A percentile compares a stretch with the other conserved stretches of the same genome.
Evolutionary conservation across 2,797 vertebrate species (phyloP).

Genomic region (Notamacropus eugenii): DNA sequence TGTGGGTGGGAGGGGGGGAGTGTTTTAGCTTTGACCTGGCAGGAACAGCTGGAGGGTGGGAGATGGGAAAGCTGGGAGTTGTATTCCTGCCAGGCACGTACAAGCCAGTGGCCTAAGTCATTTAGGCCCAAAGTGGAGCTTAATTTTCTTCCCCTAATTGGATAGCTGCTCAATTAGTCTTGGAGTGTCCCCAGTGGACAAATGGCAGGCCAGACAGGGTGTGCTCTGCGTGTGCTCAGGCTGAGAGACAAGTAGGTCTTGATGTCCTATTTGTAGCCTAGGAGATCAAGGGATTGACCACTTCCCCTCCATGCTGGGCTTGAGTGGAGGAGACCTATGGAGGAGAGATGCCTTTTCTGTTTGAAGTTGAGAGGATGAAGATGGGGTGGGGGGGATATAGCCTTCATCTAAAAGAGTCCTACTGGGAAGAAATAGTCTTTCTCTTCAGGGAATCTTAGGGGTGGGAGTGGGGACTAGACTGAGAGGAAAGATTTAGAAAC

Average conservation of each 20-base stretch:
- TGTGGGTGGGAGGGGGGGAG: not conserved
- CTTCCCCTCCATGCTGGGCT: not conserved
- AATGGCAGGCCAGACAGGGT: not conserved
- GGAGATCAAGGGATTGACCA: not conserved
- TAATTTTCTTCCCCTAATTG: slow-evolving; percentile 39
- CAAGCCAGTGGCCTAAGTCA: not conserved
- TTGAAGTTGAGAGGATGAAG: not conserved
- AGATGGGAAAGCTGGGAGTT: not conserved
- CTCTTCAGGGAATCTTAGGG: not conserved
- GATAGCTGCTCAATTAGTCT: slow-evolving; percentile 54
- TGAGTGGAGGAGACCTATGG: not conserved
- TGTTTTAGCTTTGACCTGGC: not conserved
- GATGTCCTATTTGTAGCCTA: not conserved
- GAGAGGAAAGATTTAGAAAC: not conserved
- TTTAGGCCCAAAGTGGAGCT: not conserved
- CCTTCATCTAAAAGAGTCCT: not conserved
- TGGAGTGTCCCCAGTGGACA: slow-evolving; percentile 20
- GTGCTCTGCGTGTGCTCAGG: not conserved
- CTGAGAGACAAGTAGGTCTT: not conserved
- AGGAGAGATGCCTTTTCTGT: not conserved
- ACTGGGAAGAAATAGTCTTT: not conserved
- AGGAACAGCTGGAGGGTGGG: not conserved
- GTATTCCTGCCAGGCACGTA: not conserved
- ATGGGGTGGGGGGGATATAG: not conserved
- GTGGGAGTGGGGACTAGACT: not conserved